phyloP scores from a whole-genome alignment of 1,140 invertebrate species.

The Drosophila tristis region DNA sequence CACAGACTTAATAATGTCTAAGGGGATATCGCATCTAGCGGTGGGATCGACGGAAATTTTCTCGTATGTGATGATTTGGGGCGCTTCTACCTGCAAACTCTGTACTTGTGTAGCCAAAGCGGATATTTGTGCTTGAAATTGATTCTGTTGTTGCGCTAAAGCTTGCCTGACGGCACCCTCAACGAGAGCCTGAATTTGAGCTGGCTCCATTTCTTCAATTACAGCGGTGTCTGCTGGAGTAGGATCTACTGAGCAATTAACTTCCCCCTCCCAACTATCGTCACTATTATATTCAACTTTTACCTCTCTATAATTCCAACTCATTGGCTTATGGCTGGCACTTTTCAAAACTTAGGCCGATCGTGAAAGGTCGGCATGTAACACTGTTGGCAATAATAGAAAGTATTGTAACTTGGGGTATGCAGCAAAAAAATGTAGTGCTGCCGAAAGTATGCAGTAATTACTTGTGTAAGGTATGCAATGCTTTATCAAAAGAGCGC shows the following conservation, averaged over 20 bases:
- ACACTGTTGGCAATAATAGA: constrained; percentile 8
- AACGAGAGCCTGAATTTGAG: not conserved
- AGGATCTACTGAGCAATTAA: not conserved
- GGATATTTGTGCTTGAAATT: not conserved
- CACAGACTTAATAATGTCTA: constrained; percentile 27
- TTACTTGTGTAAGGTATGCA: constrained; percentile 1
- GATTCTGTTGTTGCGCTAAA: not conserved
- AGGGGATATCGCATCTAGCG: constrained; percentile 17
- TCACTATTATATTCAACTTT: constrained; percentile 5
- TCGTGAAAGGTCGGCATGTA: constrained; percentile 10
- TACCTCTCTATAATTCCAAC: constrained; percentile 13
- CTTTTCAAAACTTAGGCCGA: constrained; percentile 16
- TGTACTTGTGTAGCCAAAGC: not conserved
- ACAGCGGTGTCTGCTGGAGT: no score
- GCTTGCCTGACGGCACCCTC: not conserved
- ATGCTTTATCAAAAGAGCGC: not conserved
- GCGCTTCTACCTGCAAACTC: not conserved
- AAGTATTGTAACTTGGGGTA: constrained; percentile 10
- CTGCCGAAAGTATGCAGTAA: constrained; percentile 9
- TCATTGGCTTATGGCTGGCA: constrained; percentile 13
- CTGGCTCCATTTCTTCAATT: not conserved
- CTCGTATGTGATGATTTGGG: not conserved
- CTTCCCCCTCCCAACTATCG: not conserved
- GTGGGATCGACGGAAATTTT: not conserved
- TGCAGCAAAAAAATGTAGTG: constrained; percentile 12